Evolutionary conservation across 2,888 invertebrate species (phyloP), one percentile per base, ranked within the genome.

Genomic region (Dasypolia templi): DNA sequence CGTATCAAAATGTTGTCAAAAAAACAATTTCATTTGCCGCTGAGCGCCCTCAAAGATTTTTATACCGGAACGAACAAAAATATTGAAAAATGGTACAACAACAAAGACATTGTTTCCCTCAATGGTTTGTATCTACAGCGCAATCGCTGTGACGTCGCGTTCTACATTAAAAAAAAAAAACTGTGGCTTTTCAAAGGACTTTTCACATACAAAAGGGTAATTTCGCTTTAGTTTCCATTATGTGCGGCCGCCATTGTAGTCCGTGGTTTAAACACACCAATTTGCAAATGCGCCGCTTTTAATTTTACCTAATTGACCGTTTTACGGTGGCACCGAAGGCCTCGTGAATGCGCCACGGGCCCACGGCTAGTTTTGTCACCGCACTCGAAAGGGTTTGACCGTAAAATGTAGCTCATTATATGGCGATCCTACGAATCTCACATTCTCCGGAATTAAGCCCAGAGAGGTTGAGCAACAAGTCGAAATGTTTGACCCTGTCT

Each of bases 161-260:
- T 74, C 88, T 82, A 90, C 88, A 87, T 44, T 66, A 35, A 70
- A 76, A 68, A 71, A 68, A 71, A 62, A 65, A 77, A 39, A 7
- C 19, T 17, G 88, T 84, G 88, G 84, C 86, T 88, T 89, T 91
- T 91, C 90, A 92, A 91, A 92, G 92, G 91, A 91, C 90, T 91
- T 92, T 93, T 89, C 88, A 90, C 90, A 90, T 85, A 94, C 93
- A 93, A 94, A 94, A 93, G 94, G 91, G 92, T 92, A 93, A 93
- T 93, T 93, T 88, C 83, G 88, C 90, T 90, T 88, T 92, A 92
- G 92, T 92, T 92, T 87, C 89, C 88, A 89, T 91, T 92, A 92
- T 90, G 87, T 87, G 82, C 84, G 77, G 64, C 75, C 58, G 83
- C 88, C 80, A 89, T 91, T 92, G 92, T 92, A 89, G 84, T 81